A percentile compares a stretch with the other conserved stretches of the same genome.
These are phyloP conservation scores for Amphiprion clarkii DNA, from an alignment of 2,797 vertebrate species.

Conservation along the genomic window DNA sequence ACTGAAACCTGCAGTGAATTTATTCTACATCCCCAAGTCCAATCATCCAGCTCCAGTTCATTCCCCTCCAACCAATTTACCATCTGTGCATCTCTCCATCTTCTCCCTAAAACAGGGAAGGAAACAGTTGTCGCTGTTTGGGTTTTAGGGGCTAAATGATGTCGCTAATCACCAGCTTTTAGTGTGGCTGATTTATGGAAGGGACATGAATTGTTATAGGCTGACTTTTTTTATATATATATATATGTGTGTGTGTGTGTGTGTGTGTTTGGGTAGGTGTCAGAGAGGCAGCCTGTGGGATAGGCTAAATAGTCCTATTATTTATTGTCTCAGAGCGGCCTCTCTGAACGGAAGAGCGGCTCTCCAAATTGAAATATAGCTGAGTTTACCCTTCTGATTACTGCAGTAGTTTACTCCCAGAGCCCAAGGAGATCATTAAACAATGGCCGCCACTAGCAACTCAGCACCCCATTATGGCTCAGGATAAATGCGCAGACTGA, in stretches of 20 bases:
- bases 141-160: constrained; percentile 94
- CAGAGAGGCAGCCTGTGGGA: constrained; percentile 85
- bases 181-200: constrained; percentile 95
- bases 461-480: constrained; percentile 95
- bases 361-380: constrained; percentile 99
- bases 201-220: constrained; percentile 95
- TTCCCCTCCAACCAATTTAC: constrained; percentile 90
- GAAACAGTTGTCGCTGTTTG: constrained; percentile 95
- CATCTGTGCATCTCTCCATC: constrained; percentile 89
- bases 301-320: constrained; percentile 99
- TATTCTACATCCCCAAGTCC: constrained; percentile 67
- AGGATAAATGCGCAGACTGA: constrained; percentile 97
- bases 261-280: constrained; percentile 92
- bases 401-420: constrained; percentile 93
- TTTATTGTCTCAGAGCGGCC: constrained; percentile 98
- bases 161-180: constrained; percentile 95
- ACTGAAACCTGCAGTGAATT: constrained; percentile 68
- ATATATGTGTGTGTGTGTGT: constrained; percentile 92
- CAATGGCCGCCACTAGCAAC: constrained; percentile 89
- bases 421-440: constrained; percentile 98
- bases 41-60: constrained; percentile 86
- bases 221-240: constrained; percentile 89
- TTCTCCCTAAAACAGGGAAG: constrained; percentile 95
- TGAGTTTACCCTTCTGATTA: constrained; percentile 99
- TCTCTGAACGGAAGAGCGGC: constrained; percentile 99